These are phyloP conservation scores for Megalopta genalis DNA, from an alignment of 1,140 invertebrate genomes.

Conservation along the genomic window DNA sequence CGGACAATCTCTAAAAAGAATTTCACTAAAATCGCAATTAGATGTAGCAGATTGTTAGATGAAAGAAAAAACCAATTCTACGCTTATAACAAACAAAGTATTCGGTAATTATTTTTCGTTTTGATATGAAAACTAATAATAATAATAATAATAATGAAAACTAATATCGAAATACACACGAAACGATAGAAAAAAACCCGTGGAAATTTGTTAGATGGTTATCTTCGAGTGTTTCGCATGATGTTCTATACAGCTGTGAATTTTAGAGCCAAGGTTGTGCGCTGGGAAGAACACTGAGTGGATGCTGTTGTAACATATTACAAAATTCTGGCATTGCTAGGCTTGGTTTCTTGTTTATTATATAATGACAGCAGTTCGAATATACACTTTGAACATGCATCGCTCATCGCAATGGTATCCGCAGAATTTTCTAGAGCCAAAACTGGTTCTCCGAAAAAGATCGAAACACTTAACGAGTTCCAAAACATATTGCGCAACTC, in stretches of 20 bases:
- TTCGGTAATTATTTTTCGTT: too few species aligned
- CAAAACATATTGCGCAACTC: neutral
- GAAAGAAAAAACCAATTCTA: too few species aligned
- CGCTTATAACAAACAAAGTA: too few species aligned
- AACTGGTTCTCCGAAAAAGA: neutral
- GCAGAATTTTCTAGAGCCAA: neutral
- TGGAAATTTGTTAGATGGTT: neutral
- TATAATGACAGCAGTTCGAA: neutral
- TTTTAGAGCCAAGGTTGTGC: conserved; percentile 28
- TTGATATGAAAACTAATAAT: too few species aligned
- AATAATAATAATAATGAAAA: too few species aligned
- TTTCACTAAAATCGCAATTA: too few species aligned
- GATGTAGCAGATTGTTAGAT: too few species aligned
- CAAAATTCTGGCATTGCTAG: conserved; percentile 34
- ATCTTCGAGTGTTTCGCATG: neutral
- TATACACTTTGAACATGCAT: neutral
- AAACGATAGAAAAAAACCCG: neutral
- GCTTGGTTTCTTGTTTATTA: neutral
- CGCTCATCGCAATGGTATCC: too few species aligned
- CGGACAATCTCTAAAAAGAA: too few species aligned
- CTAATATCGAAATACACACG: neutral
- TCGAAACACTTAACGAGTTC: neutral
- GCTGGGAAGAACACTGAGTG: neutral
- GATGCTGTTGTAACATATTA: neutral
- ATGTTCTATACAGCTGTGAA: neutral